Conservation (phyloP, 2,888 invertebrate species). For the Cryptocephalus moraei region DNA sequence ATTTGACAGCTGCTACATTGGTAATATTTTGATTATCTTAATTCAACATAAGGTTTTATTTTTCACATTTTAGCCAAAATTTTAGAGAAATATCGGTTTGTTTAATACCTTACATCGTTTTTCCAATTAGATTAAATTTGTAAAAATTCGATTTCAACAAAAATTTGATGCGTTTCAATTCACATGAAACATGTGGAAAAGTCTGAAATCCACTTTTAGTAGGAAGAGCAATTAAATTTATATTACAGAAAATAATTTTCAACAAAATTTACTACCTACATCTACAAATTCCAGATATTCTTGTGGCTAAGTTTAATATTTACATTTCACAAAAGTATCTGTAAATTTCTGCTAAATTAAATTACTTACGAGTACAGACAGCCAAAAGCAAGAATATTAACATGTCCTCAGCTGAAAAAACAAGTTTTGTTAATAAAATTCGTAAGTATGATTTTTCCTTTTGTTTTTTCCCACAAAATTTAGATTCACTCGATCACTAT, state of each 20-base stretch:
- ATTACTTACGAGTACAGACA: slow-evolving; percentile 18
- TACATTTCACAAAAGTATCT: slow-evolving; percentile 5
- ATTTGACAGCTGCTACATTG: no score
- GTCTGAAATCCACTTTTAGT: not conserved
- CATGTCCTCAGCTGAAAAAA: slow-evolving; percentile 22
- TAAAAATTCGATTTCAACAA: not conserved
- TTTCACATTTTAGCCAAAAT: no score
- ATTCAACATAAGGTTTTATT: no score
- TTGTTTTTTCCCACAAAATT: not conserved
- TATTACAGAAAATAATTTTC: not conserved
- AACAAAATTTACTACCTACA: not conserved
- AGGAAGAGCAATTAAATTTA: not conserved
- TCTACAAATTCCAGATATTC: slow-evolving; percentile 2
- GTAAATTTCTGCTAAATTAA: not conserved
- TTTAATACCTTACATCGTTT: no score
- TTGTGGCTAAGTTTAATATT: slow-evolving; percentile 5
- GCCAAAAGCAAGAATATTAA: slow-evolving; percentile 15
- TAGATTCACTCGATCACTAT: slow-evolving; percentile 1
- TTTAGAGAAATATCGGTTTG: no score
- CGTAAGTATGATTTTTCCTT: no score
- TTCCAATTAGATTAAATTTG: not conserved
- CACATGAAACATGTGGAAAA: not conserved
- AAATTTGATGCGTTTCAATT: not conserved
- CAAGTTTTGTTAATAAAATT: not conserved
- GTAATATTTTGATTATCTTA: no score